Evolutionary conservation across 2,113 vertebrate species (phyloP).

Genomic region (Etheostoma cragini): DNA sequence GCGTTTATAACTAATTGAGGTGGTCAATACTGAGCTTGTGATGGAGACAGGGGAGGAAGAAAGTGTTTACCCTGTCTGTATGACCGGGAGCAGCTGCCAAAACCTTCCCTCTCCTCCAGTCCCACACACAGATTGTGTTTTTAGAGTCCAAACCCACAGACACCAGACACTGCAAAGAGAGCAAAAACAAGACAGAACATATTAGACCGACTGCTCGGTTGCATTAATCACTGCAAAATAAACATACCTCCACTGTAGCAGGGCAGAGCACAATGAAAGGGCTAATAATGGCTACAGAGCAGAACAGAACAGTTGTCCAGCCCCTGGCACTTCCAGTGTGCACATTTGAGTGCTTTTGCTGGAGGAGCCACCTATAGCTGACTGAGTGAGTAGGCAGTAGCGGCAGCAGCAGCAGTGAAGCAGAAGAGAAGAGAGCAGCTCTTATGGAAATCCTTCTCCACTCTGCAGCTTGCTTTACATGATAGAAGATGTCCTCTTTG

Average conservation of each 20-base stretch:
- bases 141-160: conserved; percentile 98
- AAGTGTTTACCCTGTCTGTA: conserved; percentile 92
- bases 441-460: conserved; percentile 66
- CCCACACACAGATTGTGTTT: conserved; percentile 99
- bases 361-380: conserved; percentile 75
- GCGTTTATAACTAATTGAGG: conserved; percentile 55
- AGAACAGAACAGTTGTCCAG: conserved; percentile 77
- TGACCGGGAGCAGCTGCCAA: conserved; percentile 96
- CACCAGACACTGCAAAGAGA: conserved; percentile 91
- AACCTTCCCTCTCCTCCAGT: conserved; percentile 96
- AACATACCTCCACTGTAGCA: conserved; percentile 47
- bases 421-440: conserved; percentile 69
- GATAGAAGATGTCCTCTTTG: conserved; percentile 48
- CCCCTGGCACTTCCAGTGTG: conserved; percentile 71
- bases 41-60: conserved; percentile 29
- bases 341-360: conserved; percentile 71
- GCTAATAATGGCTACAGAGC: conserved; percentile 65
- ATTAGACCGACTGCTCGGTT: conserved; percentile 44
- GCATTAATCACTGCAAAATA: conserved; percentile 50
- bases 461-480: conserved; percentile 49
- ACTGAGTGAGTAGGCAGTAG: conserved; percentile 74
- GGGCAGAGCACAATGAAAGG: conserved; percentile 52
- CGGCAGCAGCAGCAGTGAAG: conserved; percentile 61
- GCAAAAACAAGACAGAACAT: conserved; percentile 48
- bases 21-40: conserved; percentile 60